A percentile compares a stretch with the other conserved stretches of the same genome.
Conservation (phyloP, 1,140 invertebrate species). For the Belonocnema kinseyi region DNA sequence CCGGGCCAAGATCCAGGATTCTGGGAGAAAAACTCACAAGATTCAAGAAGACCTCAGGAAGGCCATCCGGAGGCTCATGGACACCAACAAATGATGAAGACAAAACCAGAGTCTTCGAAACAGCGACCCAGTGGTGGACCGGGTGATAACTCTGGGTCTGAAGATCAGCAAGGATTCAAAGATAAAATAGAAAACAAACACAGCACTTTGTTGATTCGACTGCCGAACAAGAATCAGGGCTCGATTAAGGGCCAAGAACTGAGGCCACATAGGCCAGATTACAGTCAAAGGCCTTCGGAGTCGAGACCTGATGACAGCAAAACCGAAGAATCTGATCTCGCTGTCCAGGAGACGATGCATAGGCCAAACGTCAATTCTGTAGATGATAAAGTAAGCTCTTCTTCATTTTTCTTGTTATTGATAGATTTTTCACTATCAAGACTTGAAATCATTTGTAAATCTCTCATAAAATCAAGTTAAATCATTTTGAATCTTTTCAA, state of each 20-base stretch:
- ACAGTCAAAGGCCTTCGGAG: constrained; percentile 58
- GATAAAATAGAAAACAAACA: constrained; percentile 65
- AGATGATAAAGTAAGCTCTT: constrained; percentile 47
- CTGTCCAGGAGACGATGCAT: constrained; percentile 65
- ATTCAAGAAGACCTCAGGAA: constrained; percentile 49
- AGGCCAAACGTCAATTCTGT: constrained; percentile 68
- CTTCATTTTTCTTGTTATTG: not conserved
- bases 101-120: constrained; percentile 48
- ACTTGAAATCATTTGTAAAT: too few species aligned
- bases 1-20: constrained; percentile 34
- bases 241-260: constrained; percentile 51
- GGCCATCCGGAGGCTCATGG: constrained; percentile 51
- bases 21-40: constrained; percentile 47
- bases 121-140: constrained; percentile 46
- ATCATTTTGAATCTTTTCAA: too few species aligned
- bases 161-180: constrained; percentile 59
- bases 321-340: constrained; percentile 60
- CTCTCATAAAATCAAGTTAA: too few species aligned
- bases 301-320: constrained; percentile 62
- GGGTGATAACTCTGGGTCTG: constrained; percentile 37
- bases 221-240: constrained; percentile 67
- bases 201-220: constrained; percentile 60
- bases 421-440: not conserved
- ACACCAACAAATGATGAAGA: constrained; percentile 58
- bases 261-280: constrained; percentile 59